A percentile compares a stretch with the other conserved stretches of the same genome.
These are phyloP conservation scores for Lerema accius DNA, from an alignment of 1,140 invertebrate genomes.

Conservation along the genomic window DNA sequence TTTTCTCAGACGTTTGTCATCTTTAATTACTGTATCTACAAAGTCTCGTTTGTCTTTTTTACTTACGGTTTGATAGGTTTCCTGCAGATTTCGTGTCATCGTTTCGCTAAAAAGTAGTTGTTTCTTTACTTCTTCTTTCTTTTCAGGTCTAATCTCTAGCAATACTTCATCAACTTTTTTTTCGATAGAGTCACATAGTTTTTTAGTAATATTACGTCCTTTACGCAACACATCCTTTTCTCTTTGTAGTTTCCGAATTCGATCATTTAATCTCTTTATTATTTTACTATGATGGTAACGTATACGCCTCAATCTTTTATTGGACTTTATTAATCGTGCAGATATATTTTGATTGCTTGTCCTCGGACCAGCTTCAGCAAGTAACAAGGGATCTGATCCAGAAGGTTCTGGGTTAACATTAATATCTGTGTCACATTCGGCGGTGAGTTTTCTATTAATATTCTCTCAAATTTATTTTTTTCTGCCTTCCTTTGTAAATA, in stretches of 20 bases:
- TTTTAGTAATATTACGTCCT: constrained; percentile 10
- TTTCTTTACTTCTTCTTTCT: constrained; percentile 20
- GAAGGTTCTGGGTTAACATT: constrained; percentile 11
- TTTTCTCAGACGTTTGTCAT: constrained; percentile 15
- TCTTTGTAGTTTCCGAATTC: constrained; percentile 21
- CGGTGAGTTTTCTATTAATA: background rate
- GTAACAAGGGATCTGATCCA: background rate
- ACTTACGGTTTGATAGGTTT: constrained; percentile 3
- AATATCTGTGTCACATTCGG: constrained; percentile 9
- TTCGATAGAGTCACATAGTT: constrained; percentile 20
- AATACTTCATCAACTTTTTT: constrained; percentile 18
- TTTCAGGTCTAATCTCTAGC: constrained; percentile 3
- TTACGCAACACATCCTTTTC: constrained; percentile 17
- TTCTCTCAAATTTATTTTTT: background rate
- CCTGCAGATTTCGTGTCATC: constrained; percentile 6
- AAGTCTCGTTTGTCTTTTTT: constrained; percentile 27
- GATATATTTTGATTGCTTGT: background rate
- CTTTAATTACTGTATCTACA: constrained; percentile 3
- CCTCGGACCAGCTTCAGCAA: background rate
- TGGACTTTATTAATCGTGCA: background rate
- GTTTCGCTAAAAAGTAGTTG: constrained; percentile 26
- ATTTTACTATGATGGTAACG: constrained; percentile 14
- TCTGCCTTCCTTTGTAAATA: constrained; percentile 30
- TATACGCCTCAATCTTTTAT: constrained; percentile 14
- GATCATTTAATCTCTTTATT: constrained; percentile 10